Conservation (phyloP, 2,888 invertebrate species). For the Diadromus collaris region DNA sequence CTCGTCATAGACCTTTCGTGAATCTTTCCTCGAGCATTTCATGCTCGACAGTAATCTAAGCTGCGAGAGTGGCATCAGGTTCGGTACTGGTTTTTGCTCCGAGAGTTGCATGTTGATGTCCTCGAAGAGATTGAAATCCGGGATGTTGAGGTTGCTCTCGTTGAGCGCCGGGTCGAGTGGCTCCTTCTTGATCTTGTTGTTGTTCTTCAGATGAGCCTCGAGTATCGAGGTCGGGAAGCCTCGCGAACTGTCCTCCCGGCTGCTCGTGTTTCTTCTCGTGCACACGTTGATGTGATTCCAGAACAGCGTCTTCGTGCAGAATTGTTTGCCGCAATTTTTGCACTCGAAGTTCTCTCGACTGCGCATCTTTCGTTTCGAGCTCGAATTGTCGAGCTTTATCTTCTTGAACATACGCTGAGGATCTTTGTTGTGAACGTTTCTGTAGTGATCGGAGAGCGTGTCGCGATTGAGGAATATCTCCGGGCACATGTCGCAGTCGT, state of each 20-base stretch:
- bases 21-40: slow-evolving; percentile 78
- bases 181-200: slow-evolving; percentile 75
- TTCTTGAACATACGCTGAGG: slow-evolving; percentile 72
- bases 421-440: slow-evolving; percentile 77
- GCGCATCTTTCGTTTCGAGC: slow-evolving; percentile 65
- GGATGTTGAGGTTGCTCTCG: slow-evolving; percentile 77
- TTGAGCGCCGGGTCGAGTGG: slow-evolving; percentile 62
- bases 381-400: slow-evolving; percentile 62
- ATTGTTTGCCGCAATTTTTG: slow-evolving; percentile 76
- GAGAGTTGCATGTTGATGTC: slow-evolving; percentile 78
- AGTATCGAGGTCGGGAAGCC: slow-evolving; percentile 70
- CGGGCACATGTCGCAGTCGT: slow-evolving; percentile 77
- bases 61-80: slow-evolving; percentile 75
- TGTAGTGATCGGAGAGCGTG: slow-evolving; percentile 75
- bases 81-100: slow-evolving; percentile 77
- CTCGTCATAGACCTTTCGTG: slow-evolving; percentile 82
- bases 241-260: slow-evolving; percentile 49
- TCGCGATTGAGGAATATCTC: slow-evolving; percentile 76
- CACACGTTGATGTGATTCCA: slow-evolving; percentile 77
- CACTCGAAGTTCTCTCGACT: slow-evolving; percentile 75
- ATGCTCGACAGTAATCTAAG: slow-evolving; percentile 65
- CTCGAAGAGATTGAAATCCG: slow-evolving; percentile 78
- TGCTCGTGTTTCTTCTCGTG: slow-evolving; percentile 60
- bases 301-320: slow-evolving; percentile 75
- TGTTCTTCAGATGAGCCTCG: slow-evolving; percentile 77